Percentiles rank a stretch among this genome's conserved stretches.
These are phyloP conservation scores for Brachypodius melanocephalos DNA, from an alignment of 2,113 vertebrate genomes.

Conservation along the genomic window DNA sequence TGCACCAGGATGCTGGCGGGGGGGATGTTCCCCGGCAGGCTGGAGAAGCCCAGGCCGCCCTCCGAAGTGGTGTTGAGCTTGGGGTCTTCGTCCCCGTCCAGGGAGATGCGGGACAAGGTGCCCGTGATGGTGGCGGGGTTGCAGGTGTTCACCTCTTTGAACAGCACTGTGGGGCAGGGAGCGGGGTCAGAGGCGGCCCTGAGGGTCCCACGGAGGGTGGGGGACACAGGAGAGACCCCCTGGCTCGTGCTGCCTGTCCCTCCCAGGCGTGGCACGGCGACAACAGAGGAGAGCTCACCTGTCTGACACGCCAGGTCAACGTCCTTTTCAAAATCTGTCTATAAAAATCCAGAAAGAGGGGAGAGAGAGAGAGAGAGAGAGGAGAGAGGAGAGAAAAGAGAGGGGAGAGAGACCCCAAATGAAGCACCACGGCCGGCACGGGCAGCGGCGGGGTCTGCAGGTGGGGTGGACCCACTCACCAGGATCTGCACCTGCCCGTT, in stretches of 20 bases:
- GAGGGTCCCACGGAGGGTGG: not conserved
- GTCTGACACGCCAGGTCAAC: conserved; percentile 98
- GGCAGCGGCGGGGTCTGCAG: not conserved
- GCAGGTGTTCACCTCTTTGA: conserved; percentile 97
- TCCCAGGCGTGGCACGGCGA: fast-evolving
- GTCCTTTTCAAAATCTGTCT: conserved; percentile 99
- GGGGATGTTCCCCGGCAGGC: conserved; percentile 92
- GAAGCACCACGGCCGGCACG: conserved; percentile 13
- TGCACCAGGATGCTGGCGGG: conserved; percentile 86
- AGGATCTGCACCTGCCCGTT: conserved; percentile 99
- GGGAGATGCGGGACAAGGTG: conserved; percentile 93
- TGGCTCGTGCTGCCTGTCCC: not conserved
- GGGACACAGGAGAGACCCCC: not conserved
- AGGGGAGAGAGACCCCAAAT: conserved; percentile 24
- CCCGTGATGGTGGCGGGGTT: conserved; percentile 97
- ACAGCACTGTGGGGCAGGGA: conserved; percentile 81
- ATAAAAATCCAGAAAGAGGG: conserved; percentile 69
- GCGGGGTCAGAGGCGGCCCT: fast-evolving
- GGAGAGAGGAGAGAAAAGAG: not conserved
- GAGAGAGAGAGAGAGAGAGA: conserved; percentile 57
- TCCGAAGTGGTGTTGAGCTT: conserved; percentile 88
- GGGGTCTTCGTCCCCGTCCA: conserved; percentile 94
- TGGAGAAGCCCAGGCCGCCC: conserved; percentile 87
- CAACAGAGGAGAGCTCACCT: conserved; percentile 76
- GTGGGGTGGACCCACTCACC: conserved; percentile 82